A percentile compares a stretch with the other conserved stretches of the same genome.
Conservation (phyloP, 2,113 vertebrate species). For the Struthidea cinerea region DNA sequence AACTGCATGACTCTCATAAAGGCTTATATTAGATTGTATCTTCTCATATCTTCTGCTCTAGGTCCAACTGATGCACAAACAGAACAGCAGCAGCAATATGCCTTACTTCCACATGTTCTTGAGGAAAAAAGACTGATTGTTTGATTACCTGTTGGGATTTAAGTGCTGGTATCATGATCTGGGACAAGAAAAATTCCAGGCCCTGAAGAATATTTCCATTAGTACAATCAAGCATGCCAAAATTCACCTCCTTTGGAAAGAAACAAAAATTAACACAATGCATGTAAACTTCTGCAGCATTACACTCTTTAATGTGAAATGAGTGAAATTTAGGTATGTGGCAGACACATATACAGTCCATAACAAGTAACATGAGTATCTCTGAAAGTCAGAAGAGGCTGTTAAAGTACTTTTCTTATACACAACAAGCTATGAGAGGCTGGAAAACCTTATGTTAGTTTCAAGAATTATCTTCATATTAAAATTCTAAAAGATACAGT, state of each 20-base stretch:
- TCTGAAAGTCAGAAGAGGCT: not conserved
- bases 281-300: not conserved
- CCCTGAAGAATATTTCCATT: constrained; percentile 69
- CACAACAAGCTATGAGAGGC: not conserved
- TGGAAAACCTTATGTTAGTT: not conserved
- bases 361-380: not conserved
- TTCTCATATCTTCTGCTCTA: not conserved
- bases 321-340: not conserved
- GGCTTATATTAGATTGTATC: not conserved
- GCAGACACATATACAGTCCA: not conserved
- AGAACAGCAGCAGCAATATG: not conserved
- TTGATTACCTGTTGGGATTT: constrained; percentile 76
- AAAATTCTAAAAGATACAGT: not conserved
- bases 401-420: not conserved
- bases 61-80: not conserved
- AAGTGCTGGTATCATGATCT: constrained; percentile 75
- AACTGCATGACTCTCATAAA: not conserved
- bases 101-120: not conserved
- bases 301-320: not conserved
- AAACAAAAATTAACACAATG: not conserved
- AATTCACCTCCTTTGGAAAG: constrained; percentile 73
- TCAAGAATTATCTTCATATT: not conserved
- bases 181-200: constrained; percentile 75
- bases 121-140: not conserved
- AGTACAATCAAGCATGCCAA: constrained; percentile 72